A percentile compares a stretch with the other conserved stretches of the same genome.
Evolutionary conservation across 2,888 invertebrate species (phyloP).

Genomic region (Drosophila merina): DNA sequence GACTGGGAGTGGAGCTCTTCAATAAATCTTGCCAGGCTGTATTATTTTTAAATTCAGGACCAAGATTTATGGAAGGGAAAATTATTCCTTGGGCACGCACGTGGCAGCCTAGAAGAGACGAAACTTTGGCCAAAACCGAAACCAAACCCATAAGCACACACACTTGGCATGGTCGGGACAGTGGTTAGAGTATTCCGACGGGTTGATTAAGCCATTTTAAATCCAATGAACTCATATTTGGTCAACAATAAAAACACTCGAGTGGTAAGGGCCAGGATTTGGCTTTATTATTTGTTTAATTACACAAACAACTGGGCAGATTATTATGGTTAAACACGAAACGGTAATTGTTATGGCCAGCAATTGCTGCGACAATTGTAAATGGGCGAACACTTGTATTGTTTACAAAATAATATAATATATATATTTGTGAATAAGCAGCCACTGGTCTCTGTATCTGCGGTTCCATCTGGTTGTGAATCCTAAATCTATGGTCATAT

Average conservation of each 20-base stretch:
- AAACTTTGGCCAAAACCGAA: constrained; percentile 24
- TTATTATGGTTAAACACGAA: constrained; percentile 77
- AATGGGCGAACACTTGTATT: constrained; percentile 10
- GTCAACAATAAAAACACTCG: constrained; percentile 41
- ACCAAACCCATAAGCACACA: constrained; percentile 46
- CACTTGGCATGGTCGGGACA: constrained; percentile 20
- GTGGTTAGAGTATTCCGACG: neutral
- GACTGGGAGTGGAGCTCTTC: neutral
- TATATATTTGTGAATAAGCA: constrained; percentile 9
- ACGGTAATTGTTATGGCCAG: constrained; percentile 70
- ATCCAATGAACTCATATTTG: constrained; percentile 55
- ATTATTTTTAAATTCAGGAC: constrained; percentile 52
- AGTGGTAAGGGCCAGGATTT: constrained; percentile 26
- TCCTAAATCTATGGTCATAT: constrained; percentile 19
- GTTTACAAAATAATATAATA: constrained; percentile 5
- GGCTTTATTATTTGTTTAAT: constrained; percentile 72
- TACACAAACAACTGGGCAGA: constrained; percentile 72
- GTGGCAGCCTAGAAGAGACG: constrained; percentile 15
- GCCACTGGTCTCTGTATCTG: constrained; percentile 1
- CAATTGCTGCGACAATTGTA: constrained; percentile 64
- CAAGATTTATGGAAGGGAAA: constrained; percentile 51
- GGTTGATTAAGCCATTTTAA: constrained; percentile 72
- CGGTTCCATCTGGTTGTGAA: constrained; percentile 15
- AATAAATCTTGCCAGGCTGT: constrained; percentile 61
- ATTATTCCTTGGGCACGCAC: constrained; percentile 29